Base-by-base conservation (phyloP, 1,140 invertebrate genomes). In the Triops longicaudatus region DNA sequence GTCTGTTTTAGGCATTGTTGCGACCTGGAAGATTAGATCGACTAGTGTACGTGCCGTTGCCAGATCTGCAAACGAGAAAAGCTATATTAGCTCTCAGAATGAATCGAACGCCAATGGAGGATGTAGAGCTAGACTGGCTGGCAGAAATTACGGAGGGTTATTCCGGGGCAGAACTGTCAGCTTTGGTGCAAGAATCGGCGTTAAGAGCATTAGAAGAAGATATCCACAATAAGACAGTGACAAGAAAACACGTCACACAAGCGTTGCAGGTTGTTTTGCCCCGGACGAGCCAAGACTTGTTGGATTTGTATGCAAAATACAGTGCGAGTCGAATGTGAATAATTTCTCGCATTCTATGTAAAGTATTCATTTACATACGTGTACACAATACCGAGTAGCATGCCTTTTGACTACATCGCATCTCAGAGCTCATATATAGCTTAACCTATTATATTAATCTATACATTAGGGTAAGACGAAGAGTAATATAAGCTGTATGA, bases 121-220 rank as follows among this genome's bases (percentile, higher is more conserved):
- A 79, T 26, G 77, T 87, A 27, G 76, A 82, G 27, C 63, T 85
- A 17, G 81, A 84, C 22, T 75, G 79, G 14, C 81, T 88, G 73
- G 84, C 84, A 4, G 76, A 80, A 41, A 79, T 50, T 63, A 88
- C 87, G 37, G 78, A 84, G 22, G 82, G 82, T 27, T 89, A 87
- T 81, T 87, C 88, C 11, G 88, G 87, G 42, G 88, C 88, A 26
- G 88, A 88, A 83, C 83, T 91, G 3, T 89, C 91, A 80, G 92
- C 92, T 2, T 87, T 97, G 9, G 96, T 94, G 82, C 88, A 94
- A 78, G 93, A 95, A 86, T 94, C 95, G 17, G 94, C 91, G 0
- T 85, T 95, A 81, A 87, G 87, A 82, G 91, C 93, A 11, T 83
- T 96, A 50, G 88, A 93, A 82, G 91, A 93, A 81, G 85, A 90